A percentile compares a stretch with the other conserved stretches of the same genome.
phyloP scores from a whole-genome alignment of 2,888 invertebrate species.

The Polyommatus iphigenia region DNA sequence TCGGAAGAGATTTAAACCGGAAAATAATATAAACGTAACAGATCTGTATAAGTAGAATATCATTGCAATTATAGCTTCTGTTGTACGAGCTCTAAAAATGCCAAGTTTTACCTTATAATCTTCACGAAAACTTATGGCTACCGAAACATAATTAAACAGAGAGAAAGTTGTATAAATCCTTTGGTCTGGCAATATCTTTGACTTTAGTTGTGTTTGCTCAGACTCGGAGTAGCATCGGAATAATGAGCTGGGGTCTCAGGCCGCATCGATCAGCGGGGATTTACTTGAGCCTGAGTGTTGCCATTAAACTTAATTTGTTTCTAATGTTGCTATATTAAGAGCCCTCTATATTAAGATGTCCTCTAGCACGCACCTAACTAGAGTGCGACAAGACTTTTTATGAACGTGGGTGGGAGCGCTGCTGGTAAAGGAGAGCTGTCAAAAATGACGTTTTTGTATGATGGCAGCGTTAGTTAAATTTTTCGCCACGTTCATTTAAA shows the following conservation, averaged over 20 bases:
- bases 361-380: too few species aligned
- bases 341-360: too few species aligned
- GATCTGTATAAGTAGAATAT: too few species aligned
- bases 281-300: constrained; percentile 38
- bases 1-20: too few species aligned
- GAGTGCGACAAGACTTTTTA: too few species aligned
- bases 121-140: background rate
- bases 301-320: constrained; percentile 21
- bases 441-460: too few species aligned
- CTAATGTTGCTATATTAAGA: background rate
- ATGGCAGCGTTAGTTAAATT: too few species aligned
- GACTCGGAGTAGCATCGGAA: constrained; percentile 43
- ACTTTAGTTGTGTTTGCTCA: background rate
- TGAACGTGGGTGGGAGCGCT: too few species aligned
- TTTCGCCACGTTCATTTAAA: too few species aligned
- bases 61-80: background rate
- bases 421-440: too few species aligned
- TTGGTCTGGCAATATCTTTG: constrained; percentile 9
- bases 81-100: background rate
- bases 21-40: too few species aligned
- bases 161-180: background rate
- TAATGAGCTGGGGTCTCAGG: constrained; percentile 50
- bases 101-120: background rate
- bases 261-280: constrained; percentile 54
- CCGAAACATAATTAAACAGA: constrained; percentile 4